phyloP scores from a whole-genome alignment of 2,797 vertebrate genomes.

The Argyrosomus regius region DNA sequence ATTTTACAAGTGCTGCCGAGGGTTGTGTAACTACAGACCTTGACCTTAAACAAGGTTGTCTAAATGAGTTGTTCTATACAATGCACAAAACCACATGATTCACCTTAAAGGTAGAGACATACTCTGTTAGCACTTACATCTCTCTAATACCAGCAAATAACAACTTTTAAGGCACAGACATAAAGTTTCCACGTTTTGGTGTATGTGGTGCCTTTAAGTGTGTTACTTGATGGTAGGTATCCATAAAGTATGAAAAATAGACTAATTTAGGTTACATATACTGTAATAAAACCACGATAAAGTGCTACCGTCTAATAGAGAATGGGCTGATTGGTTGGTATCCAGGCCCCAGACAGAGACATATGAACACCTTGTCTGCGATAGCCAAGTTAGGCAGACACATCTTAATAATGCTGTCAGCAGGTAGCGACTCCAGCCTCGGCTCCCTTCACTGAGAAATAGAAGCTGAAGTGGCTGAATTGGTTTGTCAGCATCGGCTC shows the following conservation, averaged over 20 bases:
- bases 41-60: conserved; percentile 73
- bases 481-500: conserved; percentile 42
- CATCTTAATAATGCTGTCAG: conserved; percentile 59
- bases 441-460: conserved; percentile 24
- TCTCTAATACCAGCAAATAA: background rate
- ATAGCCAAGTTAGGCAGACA: conserved; percentile 29
- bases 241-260: background rate
- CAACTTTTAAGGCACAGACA: background rate
- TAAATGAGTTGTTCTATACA: conserved; percentile 55
- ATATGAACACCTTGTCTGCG: conserved; percentile 21
- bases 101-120: background rate
- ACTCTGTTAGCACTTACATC: background rate
- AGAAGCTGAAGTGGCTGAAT: conserved; percentile 49
- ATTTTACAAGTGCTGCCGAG: conserved; percentile 87
- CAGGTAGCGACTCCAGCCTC: conserved; percentile 22
- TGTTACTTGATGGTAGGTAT: background rate
- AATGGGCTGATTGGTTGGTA: conserved; percentile 1
- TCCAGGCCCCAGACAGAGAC: conserved; percentile 45
- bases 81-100: conserved; percentile 14
- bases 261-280: background rate
- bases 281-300: conserved; percentile 20
- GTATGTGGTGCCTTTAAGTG: background rate
- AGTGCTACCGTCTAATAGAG: background rate
- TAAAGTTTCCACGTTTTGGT: background rate
- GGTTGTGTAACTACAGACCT: conserved; percentile 86